Base-by-base conservation (phyloP, 2,888 invertebrate species). In the Phragmatobia fuliginosa region DNA sequence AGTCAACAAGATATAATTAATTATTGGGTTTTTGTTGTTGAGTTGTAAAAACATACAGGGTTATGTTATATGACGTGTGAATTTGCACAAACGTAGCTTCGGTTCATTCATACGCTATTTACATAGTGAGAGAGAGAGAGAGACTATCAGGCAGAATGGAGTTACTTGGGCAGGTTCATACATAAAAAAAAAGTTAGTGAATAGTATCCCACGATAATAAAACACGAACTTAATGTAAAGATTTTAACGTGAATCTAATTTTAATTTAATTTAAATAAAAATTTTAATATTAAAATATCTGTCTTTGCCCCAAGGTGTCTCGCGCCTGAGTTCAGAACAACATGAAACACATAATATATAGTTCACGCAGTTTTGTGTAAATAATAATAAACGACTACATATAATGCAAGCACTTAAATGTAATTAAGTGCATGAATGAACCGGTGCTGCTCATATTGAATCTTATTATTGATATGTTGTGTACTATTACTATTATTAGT, bases 31-130 rank as follows among this genome's bases (percentile, higher is more conserved):
- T 41, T 80, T 62, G 74, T 77, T 76, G 66, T 74, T 73, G 73
- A 75, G 74, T 67, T 82, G 73, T 75, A 75, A 71, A 72, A 74
- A 73, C 67, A 80, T 85, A 88, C 90, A 90, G 89, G 90, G 90
- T 88, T 88, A 81, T 77, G 78, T 80, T 73, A 75, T 72, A 72
- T 74, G 77, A 75, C 75, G 74, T 75, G 64, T 66, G 61, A 72
- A 69, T 36, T 70, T 75, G 74, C 77, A 83, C 76, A 79, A 81
- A 75, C 66, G 8, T 71, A 41, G 49, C 21, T 64, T 16, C 14
- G 56, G 65, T 67, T 59, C 58, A 62, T 60, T 76, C n/a, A 68
- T 68, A 33, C 63, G 32, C 63, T 65, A 18, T 10, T 25, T 16
- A 25, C n/a, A 33, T n/a, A 6, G 7, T 32, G 16, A 33, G 52